Percentiles rank a stretch among this genome's conserved stretches.
Conservation (phyloP, 2,888 invertebrate genomes). For the Cremastinae sp. region DNA sequence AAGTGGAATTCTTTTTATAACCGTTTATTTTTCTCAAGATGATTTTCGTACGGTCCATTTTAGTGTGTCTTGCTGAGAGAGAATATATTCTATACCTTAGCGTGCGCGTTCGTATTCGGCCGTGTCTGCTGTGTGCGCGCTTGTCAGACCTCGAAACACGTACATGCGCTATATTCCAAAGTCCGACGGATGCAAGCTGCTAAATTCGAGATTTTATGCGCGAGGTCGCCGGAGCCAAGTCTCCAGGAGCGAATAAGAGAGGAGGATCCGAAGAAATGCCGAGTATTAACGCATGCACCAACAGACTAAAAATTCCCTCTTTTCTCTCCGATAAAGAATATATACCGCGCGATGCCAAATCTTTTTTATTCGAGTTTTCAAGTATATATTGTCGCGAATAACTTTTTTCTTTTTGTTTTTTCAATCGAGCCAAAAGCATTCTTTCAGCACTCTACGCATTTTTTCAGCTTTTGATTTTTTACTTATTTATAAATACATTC, state of each 20-base stretch:
- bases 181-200: conserved; percentile 49
- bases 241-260: conserved; percentile 22
- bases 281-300: conserved; percentile 41
- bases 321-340: conserved; percentile 39
- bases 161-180: conserved; percentile 47
- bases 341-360: background rate
- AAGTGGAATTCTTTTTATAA: conserved; percentile 53
- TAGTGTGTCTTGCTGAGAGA: conserved; percentile 7
- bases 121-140: conserved; percentile 3
- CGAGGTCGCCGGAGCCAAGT: conserved; percentile 51
- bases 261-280: background rate
- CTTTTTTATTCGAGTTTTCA: background rate
- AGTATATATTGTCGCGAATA: too few relatives aligned
- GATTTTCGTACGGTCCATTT: conserved; percentile 55
- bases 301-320: conserved; percentile 39
- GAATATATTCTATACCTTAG: conserved; percentile 9
- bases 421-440: too few relatives aligned
- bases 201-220: conserved; percentile 61
- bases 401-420: too few relatives aligned
- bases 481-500: too few relatives aligned
- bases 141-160: conserved; percentile 25
- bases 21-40: conserved; percentile 58
- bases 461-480: too few relatives aligned
- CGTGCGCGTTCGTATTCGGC: background rate
- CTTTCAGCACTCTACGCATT: too few relatives aligned